Base-by-base conservation (phyloP, 2,113 vertebrate species). In the Lichenostomus cassidix region DNA sequence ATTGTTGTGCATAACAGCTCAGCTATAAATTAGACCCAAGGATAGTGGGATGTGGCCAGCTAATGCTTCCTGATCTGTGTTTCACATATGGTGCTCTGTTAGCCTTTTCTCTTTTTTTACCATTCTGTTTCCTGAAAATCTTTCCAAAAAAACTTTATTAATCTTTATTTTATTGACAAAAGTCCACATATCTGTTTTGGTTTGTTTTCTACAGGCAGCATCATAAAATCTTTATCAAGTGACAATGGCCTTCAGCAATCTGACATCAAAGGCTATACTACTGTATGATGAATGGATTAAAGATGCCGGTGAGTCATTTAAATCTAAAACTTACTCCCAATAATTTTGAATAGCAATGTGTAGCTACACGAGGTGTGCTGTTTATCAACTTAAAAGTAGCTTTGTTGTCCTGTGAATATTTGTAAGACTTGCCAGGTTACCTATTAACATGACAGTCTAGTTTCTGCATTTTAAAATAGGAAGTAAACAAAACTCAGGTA, bases 201-300 rank as follows among this genome's bases (percentile, higher is more conserved):
- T 81, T 83, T 93, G 39, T 74, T 93, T 93, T 90, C 28, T 91
- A 49, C 95, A 97, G 97, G 89, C 52, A 39, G 50, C 46, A 69
- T 95, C 93, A 68, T 95, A 95, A 97, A 73, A 90, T 91, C 82
- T 92, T 74, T 52, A 92, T 84, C 81, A 77, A 56, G 69, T 90
- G 92, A 97, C 97, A 95, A 99, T 99, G 99, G 98, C 98, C 35
- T 96, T 99, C 58, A 97, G 94, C 60, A 97, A 98, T 65, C 96
- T 99, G 56, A 99, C 98, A 71, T 98, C 98, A 7, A 98, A 98
- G 29, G 99, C 98, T 15, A 98, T 98, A 6, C 97, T 97, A 35
- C 96, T 99, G 70, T 99, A 99, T 75, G 98, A 99, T 83, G 98
- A 98, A 80, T 99, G 98, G 98, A 97, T 99, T 92, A 98, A 99